A percentile compares a stretch with the other conserved stretches of the same genome.
phyloP scores from a whole-genome alignment of 30 jellyfish, hydroid and myxozoan genomes.

The Catostylus mosaicus region DNA sequence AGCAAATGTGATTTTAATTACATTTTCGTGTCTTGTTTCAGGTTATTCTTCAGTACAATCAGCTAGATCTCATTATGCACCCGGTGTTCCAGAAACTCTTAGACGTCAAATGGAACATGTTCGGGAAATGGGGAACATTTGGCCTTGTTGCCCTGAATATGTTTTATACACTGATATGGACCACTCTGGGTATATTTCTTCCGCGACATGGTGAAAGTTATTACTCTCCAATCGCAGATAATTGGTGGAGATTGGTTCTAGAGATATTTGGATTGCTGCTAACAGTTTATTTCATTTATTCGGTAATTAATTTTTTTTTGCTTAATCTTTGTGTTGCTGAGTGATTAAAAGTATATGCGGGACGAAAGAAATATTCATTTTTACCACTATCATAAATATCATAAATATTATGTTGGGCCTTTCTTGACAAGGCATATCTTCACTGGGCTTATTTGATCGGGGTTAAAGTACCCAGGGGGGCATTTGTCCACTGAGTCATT shows the following conservation, averaged over 20 bases:
- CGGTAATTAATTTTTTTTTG: conserved; percentile 41
- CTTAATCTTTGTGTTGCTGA: not conserved
- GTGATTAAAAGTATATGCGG: not conserved
- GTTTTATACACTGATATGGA: conserved; percentile 95
- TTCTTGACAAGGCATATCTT: too few relatives aligned
- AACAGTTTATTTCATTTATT: conserved; percentile 75
- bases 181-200: conserved; percentile 83
- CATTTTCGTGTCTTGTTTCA: not conserved
- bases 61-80: conserved; percentile 93
- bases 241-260: conserved; percentile 92
- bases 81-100: conserved; percentile 95
- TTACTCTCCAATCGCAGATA: conserved; percentile 62
- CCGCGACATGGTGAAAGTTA: conserved; percentile 84
- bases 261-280: conserved; percentile 85
- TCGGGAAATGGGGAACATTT: conserved; percentile 87
- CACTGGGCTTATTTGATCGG: too few relatives aligned
- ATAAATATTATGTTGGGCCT: too few relatives aligned
- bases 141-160: conserved; percentile 67
- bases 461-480: too few relatives aligned
- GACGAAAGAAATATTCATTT: too few relatives aligned
- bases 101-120: conserved; percentile 88
- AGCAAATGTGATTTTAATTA: too few relatives aligned
- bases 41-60: conserved; percentile 95
- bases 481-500: too few relatives aligned
- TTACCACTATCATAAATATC: too few relatives aligned